Conservation (phyloP, 1,140 invertebrate species). For the Portunus trituberculatus region DNA sequence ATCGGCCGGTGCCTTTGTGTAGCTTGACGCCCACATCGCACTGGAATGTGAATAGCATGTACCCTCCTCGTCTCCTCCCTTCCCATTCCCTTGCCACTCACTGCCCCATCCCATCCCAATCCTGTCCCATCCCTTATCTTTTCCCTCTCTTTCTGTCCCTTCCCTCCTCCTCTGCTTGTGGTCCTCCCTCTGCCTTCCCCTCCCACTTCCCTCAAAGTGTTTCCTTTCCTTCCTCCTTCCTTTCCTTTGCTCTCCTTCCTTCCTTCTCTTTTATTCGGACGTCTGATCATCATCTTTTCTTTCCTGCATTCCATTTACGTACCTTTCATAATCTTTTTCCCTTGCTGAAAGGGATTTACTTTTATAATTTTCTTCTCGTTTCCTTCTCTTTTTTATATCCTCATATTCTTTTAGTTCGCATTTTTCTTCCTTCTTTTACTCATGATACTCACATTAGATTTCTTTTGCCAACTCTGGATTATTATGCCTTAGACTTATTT, state of each 20-base stretch:
- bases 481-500: neutral
- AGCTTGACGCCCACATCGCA: neutral
- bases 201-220: neutral
- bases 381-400: neutral
- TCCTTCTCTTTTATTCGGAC: neutral
- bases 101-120: neutral
- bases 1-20: conserved; percentile 5
- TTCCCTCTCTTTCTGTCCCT: neutral
- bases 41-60: neutral
- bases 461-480: neutral
- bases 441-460: neutral
- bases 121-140: neutral
- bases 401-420: neutral
- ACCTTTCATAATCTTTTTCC: neutral
- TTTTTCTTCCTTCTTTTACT: neutral
- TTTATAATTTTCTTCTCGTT: neutral
- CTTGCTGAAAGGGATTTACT: neutral
- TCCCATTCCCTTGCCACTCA: neutral
- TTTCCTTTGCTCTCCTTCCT: neutral
- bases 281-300: neutral
- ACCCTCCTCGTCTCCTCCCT: neutral
- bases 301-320: conserved; percentile 9
- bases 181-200: no score
- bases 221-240: neutral
- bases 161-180: neutral